Conservation (phyloP, 2,113 vertebrate species). For the Lipophrys pholis region DNA sequence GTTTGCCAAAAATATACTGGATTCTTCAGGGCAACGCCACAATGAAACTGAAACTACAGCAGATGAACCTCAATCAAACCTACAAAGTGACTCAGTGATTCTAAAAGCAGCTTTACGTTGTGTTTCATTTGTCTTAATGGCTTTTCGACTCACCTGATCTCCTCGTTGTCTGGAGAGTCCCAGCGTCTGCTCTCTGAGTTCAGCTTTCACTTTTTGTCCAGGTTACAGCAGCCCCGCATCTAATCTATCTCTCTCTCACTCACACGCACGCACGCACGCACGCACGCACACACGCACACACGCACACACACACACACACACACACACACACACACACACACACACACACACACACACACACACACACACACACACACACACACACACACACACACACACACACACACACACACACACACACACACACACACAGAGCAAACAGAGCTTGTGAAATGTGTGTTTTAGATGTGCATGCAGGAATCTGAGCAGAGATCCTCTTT, state of each 20-base stretch:
- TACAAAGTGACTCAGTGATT: too few species aligned
- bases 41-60: too few species aligned
- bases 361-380: constrained; percentile 47
- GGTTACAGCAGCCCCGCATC: constrained; percentile 68
- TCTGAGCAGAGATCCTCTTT: constrained; percentile 36
- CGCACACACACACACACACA: constrained; percentile 46
- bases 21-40: too few species aligned
- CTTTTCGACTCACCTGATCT: too few species aligned
- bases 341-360: constrained; percentile 47
- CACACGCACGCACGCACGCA: constrained; percentile 6
- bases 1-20: too few species aligned
- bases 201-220: constrained; percentile 63
- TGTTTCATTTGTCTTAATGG: too few species aligned
- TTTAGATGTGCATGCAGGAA: constrained; percentile 7
- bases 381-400: constrained; percentile 52
- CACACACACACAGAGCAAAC: constrained; percentile 62
- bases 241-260: constrained; percentile 27
- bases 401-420: too few species aligned
- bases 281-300: constrained; percentile 41
- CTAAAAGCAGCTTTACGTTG: too few species aligned
- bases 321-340: constrained; percentile 48
- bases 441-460: constrained; percentile 45
- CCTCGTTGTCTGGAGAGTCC: constrained; percentile 15
- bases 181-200: constrained; percentile 56
- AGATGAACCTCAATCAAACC: too few species aligned